Evolutionary conservation across 30 jellyfish, hydroid and myxozoan species (phyloP), one percentile per base, ranked within the genome.

Genomic region (Phacellophora camtschatica): DNA sequence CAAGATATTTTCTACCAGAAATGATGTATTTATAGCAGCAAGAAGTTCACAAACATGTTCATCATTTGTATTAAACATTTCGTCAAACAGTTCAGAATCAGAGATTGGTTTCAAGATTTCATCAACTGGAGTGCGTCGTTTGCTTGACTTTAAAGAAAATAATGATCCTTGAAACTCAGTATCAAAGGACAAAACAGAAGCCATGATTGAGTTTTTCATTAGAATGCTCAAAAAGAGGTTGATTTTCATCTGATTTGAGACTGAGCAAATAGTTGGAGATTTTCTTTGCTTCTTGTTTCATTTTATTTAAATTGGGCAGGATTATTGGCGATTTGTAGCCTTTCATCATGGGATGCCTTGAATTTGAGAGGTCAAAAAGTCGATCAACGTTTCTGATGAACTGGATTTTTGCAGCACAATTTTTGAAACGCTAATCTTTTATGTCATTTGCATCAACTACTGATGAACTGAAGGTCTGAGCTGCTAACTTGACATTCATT

Each of bases 261-360:
- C 66, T 34, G 23, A 67, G 1, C 20, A 67, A 49, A 67, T 35
- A 65, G 18, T 65, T 32, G 28, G 66, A 20, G 61, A 39, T 35
- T 30, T 30, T 30, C 42, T 19, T 57, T 36, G 12, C 72, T 19
- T 57, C 22, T 12, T 57, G 16, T 19, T 28, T 36, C 42, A 28
- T 23, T 12, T 36, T 57, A 42, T 31, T 57, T 25, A 23, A 42
- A 19, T 19, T 19, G 16, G 37, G 29, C 12, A 19, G 16, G 25
- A 51, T 32, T 24, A 84, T 65, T 18, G 96, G 78, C 18, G 93
- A 65, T 51, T 85, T 74, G 63, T 18, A 78, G 19, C 95, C 95
- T 45, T 84, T 76, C 27, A 63, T 87, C 53, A 73, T 46, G 18
- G 92, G 96, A 76, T 85, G 65, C 45, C 94, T 41, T n/a, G 96